phyloP scores from a whole-genome alignment of 1,140 invertebrate genomes.

The Campodea augens region DNA sequence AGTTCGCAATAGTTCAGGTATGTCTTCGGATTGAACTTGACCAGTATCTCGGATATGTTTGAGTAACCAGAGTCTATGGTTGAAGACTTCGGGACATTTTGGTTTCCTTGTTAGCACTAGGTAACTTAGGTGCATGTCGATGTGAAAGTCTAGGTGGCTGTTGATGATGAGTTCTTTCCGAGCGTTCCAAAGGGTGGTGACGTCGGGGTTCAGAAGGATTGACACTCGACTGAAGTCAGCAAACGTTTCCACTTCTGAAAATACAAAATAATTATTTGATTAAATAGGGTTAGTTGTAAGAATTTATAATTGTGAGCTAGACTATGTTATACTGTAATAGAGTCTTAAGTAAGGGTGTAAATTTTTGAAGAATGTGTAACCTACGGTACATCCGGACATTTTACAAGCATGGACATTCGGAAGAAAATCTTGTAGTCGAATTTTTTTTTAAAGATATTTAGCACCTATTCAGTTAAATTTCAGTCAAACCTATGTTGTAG shows the following conservation, averaged over 20 bases:
- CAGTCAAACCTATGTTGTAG: too few relatives aligned
- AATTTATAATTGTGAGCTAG: too few relatives aligned
- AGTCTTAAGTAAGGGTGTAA: too few relatives aligned
- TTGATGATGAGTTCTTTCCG: constrained; percentile 48
- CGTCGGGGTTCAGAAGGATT: constrained; percentile 63
- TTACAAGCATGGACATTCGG: too few relatives aligned
- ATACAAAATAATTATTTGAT: background rate
- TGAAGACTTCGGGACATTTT: constrained; percentile 72
- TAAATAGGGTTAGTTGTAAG: too few relatives aligned
- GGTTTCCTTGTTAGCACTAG: constrained; percentile 62
- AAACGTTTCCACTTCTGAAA: background rate
- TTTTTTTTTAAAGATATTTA: too few relatives aligned
- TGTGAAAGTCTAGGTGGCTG: constrained; percentile 34
- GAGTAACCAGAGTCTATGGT: constrained; percentile 57
- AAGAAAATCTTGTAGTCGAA: too few relatives aligned
- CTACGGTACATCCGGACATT: too few relatives aligned
- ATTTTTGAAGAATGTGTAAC: too few relatives aligned
- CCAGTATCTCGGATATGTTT: constrained; percentile 14
- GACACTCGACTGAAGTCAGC: constrained; percentile 39
- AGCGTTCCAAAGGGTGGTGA: constrained; percentile 72
- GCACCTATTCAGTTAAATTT: too few relatives aligned
- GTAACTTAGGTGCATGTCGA: constrained; percentile 55
- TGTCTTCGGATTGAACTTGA: background rate
- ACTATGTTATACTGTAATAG: too few relatives aligned
- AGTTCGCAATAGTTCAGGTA: background rate